Base-by-base conservation (phyloP, 30 jellyfish, hydroid and myxozoan genomes). In the Pelagia noctiluca region DNA sequence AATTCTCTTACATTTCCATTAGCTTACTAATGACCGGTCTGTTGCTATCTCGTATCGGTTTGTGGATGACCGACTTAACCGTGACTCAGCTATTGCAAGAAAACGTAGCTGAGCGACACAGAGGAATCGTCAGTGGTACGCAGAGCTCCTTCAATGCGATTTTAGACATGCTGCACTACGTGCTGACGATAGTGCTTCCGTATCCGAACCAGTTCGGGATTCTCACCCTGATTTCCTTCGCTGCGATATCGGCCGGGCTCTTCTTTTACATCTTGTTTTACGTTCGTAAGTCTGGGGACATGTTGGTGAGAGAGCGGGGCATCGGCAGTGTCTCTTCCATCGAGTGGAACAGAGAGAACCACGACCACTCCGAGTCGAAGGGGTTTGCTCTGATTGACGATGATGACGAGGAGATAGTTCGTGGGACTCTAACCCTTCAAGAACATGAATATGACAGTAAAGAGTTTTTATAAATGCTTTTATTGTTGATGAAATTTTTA, bases 101-200 rank as follows among this genome's bases (percentile, higher is more conserved):
- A 64, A 83, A 95, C 54, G 97, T 95, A 1, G 66, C 89, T 16
- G 97, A 88, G 75, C 33, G 31, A 33, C 97, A 88, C 36, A 85
- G 99, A 19, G 99, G 99, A 22, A 77, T 95, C 67, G 97, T 95
- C 37, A 86, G 99, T 69, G 99, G 99, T 13, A 89, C 95, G 12
- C 99, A 95, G 74, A 46, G 88, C 74, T 69, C 99, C 12, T 95
- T 89, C 49, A 95, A 95, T 63, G 95, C 97, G 2, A 84, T 95
- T 35, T 78, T 95, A 19, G 99, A 95, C 85, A 54, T 88, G 89
- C 0, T 36, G n/a, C 99, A 95, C 52, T 95, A 76, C 65, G 90
- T 95, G 24, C 89, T 88, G 30, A 89, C 99, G 4, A 85, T 95
- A 8, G 34, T 68, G 21, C 13, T 89, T 61, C 97, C 96, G 13